Evolutionary conservation across 2,888 invertebrate genomes (phyloP).

Genomic region (Eupithecia inturbata): DNA sequence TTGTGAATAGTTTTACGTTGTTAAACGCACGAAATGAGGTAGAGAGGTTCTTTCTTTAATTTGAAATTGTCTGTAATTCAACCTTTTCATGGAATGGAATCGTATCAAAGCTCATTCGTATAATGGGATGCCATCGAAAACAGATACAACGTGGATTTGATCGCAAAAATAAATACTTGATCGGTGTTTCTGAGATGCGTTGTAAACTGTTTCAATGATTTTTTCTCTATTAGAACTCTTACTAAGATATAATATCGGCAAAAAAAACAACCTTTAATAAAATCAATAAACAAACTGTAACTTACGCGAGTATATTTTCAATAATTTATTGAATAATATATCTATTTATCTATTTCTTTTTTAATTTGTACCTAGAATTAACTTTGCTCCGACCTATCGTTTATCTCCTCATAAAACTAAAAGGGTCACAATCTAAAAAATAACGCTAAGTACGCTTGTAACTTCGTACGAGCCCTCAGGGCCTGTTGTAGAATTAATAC

Average conservation of each 20-base stretch:
- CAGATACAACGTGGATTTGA: not conserved
- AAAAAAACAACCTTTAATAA: too few relatives aligned
- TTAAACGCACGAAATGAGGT: not conserved
- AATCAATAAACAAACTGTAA: too few relatives aligned
- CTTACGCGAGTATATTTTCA: too few relatives aligned
- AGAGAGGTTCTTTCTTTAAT: not conserved
- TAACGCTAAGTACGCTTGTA: conserved; percentile 2
- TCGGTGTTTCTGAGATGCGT: not conserved
- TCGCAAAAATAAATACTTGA: conserved; percentile 4
- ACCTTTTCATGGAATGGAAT: conserved; percentile 15
- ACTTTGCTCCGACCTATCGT: conserved; percentile 7
- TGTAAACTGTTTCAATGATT: too few relatives aligned
- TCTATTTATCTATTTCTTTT: too few relatives aligned
- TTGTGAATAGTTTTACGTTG: too few relatives aligned
- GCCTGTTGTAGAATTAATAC: conserved; percentile 6
- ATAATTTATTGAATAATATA: too few relatives aligned
- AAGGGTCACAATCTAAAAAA: conserved; percentile 16
- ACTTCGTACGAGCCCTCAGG: conserved; percentile 5
- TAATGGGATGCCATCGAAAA: not conserved
- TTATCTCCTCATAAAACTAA: conserved; percentile 8
- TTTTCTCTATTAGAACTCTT: too few relatives aligned
- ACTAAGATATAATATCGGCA: too few relatives aligned
- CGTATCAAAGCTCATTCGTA: conserved; percentile 6
- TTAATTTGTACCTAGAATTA: not conserved
- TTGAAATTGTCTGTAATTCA: conserved; percentile 14